A percentile compares a stretch with the other conserved stretches of the same genome.
Evolutionary conservation across 2,797 vertebrate genomes (phyloP).

Genomic region (Petrocephalus sullivani): DNA sequence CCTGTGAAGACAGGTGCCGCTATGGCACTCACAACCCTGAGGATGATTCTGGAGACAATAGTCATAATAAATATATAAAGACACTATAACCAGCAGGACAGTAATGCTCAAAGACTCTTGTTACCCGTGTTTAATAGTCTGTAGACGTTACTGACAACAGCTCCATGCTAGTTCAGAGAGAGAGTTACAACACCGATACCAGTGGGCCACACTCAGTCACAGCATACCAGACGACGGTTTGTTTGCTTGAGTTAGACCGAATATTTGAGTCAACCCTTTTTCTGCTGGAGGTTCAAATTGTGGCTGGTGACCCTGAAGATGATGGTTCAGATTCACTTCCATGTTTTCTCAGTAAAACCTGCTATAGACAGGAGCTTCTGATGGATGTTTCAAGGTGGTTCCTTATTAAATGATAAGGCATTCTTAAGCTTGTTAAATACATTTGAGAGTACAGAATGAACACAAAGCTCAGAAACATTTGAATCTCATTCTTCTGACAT

Average conservation of each 20-base stretch:
- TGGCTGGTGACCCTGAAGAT: background rate
- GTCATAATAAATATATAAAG: background rate
- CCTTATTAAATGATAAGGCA: background rate
- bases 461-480: background rate
- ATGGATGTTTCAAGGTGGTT: background rate
- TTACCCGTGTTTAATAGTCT: background rate
- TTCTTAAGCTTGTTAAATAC: background rate
- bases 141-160: background rate
- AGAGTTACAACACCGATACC: background rate
- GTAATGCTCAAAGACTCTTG: background rate
- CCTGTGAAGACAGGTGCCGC: background rate
- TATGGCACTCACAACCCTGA: background rate
- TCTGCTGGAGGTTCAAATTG: background rate
- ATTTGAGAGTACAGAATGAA: background rate
- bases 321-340: background rate
- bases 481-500: background rate
- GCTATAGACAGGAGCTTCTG: background rate
- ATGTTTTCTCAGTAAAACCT: background rate
- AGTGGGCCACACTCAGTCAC: background rate
- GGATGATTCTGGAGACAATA: background rate
- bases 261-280: background rate
- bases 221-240: background rate
- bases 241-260: background rate
- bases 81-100: background rate
- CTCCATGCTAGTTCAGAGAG: background rate